phyloP scores from a whole-genome alignment of 2,888 invertebrate genomes.

The Lepetodrilus schrolli region DNA sequence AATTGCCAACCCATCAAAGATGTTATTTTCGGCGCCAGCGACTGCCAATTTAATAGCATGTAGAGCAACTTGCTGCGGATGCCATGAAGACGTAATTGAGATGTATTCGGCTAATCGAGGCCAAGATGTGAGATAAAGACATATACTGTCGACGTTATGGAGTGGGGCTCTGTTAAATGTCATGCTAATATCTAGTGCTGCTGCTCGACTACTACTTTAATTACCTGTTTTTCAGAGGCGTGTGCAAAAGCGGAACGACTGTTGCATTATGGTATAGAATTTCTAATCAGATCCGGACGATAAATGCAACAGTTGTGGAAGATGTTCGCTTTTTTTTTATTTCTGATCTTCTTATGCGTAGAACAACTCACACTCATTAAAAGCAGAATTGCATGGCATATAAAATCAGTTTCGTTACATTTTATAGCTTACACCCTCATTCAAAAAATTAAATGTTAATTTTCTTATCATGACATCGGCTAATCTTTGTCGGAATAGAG shows the following conservation, averaged over 20 bases:
- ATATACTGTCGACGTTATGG: neutral
- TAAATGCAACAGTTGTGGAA: constrained; percentile 25
- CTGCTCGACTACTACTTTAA: neutral
- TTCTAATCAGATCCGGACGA: constrained; percentile 26
- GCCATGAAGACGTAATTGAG: neutral
- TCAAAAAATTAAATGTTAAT: constrained; percentile 23
- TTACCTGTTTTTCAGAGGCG: constrained; percentile 2
- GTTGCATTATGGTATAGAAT: constrained; percentile 26
- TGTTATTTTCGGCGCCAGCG: constrained; percentile 17
- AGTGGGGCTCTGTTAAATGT: neutral
- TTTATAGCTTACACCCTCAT: constrained; percentile 11
- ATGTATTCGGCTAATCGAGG: constrained; percentile 3
- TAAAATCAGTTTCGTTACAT: constrained; percentile 18
- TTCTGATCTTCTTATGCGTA: neutral
- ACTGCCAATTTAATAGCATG: neutral
- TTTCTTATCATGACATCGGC: neutral
- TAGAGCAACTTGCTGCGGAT: neutral
- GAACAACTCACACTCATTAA: neutral
- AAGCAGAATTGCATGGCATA: constrained; percentile 2
- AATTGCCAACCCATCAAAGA: constrained; percentile 17
- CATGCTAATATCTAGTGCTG: neutral
- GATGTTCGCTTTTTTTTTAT: constrained; percentile 14
- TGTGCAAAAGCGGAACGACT: constrained; percentile 16
- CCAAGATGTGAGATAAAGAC: constrained; percentile 8
- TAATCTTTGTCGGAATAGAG: constrained; percentile 18